Evolutionary conservation across 1,140 invertebrate species (phyloP), one percentile per base, ranked within the genome.

Genomic region (Manduca sexta): DNA sequence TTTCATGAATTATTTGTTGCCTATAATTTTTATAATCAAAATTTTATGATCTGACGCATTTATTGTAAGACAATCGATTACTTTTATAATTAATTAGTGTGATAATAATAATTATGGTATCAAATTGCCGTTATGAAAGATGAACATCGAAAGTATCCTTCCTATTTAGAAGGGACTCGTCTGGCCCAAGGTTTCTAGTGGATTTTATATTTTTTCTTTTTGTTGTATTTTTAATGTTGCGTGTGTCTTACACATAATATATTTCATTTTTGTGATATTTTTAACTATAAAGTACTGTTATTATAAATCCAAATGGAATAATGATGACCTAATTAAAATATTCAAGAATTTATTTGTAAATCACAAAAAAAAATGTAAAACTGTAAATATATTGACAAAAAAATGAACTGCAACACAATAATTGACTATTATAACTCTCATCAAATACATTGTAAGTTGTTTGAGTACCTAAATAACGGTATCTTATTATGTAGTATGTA

Each of bases 251-350:
- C 78, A 85, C 80, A 86, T 84, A 86, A 79, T 86, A 85, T 80
- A 86, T 86, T 86, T 86, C 84, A 84, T 87, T 87, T 80, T 87
- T 87, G 86, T 87, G 86, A 87, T 87, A 87, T 86, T 86, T 86
- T 87, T 85, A 84, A 85, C 78, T 82, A 84, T 84, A 82, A 84
- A 84, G 71, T 84, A 85, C 82, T 85, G 82, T 85, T 84, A 85
- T 85, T 81, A 64, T 82, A 81, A 82, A 85, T 82, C 75, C 75
- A 81, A 72, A 75, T 78, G 78, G 75, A 83, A 80, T 74, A 81
- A 82, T 83, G 77, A 80, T 80, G 80, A 85, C 80, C 78, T 85
- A 84, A 85, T 77, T 81, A 82, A 52, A 83, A 83, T 84, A 84
- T 81, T 85, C 82, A 82, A 81, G 82, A 85, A 84, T 82, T 85